phyloP scores from a whole-genome alignment of 2,113 vertebrate species.

The Donacobius atricapilla region DNA sequence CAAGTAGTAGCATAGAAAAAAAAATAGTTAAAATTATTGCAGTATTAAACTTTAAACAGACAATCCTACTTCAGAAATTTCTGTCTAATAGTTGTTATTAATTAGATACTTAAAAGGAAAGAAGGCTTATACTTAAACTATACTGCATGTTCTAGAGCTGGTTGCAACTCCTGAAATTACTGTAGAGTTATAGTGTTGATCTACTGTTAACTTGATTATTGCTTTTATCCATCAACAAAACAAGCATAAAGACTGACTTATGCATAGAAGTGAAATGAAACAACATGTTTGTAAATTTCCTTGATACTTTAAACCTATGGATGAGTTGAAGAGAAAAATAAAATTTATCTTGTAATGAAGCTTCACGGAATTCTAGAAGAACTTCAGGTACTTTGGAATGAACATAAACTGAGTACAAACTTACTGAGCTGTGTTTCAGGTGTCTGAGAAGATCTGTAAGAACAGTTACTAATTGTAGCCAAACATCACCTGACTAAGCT shows the following conservation, averaged over 20 bases:
- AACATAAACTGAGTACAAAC: background rate
- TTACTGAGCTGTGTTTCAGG: background rate
- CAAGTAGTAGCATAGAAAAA: background rate
- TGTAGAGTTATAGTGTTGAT: background rate
- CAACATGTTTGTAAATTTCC: background rate
- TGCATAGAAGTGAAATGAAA: background rate
- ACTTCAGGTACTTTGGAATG: background rate
- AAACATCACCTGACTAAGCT: background rate
- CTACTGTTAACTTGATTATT: background rate
- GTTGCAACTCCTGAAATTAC: background rate
- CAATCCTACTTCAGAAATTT: background rate
- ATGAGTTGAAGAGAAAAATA: background rate
- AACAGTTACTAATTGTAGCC: background rate
- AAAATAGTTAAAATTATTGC: background rate
- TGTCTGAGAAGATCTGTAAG: background rate
- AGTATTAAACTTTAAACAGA: background rate
- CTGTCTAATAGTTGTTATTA: background rate
- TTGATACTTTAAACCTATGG: background rate
- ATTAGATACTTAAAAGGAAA: background rate
- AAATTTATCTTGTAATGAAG: background rate
- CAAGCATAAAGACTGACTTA: background rate
- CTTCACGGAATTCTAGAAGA: background rate
- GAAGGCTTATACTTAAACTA: background rate
- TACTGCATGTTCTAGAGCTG: background rate
- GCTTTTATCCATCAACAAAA: background rate